A percentile compares a stretch with the other conserved stretches of the same genome.
Conservation (phyloP, 2,113 vertebrate species). For the Trichomycterus rosablanca region DNA sequence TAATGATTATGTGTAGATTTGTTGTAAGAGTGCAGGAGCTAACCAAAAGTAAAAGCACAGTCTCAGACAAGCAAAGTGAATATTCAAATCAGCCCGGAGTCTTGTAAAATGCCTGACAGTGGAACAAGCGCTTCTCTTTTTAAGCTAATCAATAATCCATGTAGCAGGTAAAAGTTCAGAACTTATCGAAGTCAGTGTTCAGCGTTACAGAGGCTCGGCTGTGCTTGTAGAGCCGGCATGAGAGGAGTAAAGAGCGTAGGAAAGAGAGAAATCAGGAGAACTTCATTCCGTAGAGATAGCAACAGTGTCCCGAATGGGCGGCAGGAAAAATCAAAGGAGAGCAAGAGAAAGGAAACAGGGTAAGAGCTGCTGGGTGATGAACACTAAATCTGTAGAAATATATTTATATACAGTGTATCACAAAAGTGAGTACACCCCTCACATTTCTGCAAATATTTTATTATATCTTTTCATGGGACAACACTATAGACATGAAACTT, state of each 20-base stretch:
- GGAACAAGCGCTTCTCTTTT: background rate
- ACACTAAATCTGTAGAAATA: no score
- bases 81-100: no score
- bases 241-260: background rate
- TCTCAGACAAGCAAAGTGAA: no score
- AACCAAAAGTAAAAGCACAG: no score
- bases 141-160: conserved; percentile 29
- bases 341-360: conserved; percentile 8
- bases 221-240: background rate
- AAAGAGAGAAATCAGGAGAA: background rate
- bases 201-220: background rate
- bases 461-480: no score
- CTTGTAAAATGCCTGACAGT: background rate
- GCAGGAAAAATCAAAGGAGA: background rate
- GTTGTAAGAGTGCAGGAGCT: no score
- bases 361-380: no score
- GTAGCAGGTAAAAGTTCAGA: conserved; percentile 28
- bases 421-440: no score
- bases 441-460: no score
- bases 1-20: no score
- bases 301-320: conserved; percentile 9
- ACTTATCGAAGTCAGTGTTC: conserved; percentile 6
- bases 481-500: no score
- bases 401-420: no score
- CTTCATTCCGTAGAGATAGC: background rate